phyloP scores from a whole-genome alignment of 2,113 vertebrate species.

The Tyrannus savana region DNA sequence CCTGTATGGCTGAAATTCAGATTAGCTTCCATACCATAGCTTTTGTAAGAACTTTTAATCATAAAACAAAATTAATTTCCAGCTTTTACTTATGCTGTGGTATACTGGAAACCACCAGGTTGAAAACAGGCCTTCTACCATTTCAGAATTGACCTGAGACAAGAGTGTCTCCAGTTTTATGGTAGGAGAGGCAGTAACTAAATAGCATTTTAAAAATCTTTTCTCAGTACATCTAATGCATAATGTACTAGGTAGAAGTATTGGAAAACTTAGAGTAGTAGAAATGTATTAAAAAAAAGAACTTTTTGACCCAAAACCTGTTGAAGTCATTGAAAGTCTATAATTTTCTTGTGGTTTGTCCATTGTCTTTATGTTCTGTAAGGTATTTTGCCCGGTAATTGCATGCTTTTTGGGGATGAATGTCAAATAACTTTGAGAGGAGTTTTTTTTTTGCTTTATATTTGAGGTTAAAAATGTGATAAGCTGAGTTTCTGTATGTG shows the following conservation, averaged over 20 bases:
- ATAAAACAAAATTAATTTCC: neutral
- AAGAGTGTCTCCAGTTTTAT: neutral
- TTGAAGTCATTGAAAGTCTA: neutral
- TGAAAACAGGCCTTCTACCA: neutral
- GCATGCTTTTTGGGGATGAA: neutral
- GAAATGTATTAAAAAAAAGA: neutral
- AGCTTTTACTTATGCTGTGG: neutral
- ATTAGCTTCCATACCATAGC: neutral
- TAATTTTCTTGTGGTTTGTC: neutral
- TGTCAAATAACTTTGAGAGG: neutral
- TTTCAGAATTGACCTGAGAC: neutral
- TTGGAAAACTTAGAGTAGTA: neutral
- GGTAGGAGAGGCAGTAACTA: neutral
- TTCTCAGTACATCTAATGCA: neutral
- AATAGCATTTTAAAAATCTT: neutral
- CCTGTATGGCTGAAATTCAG: neutral
- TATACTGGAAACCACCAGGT: neutral
- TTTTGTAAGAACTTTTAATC: neutral
- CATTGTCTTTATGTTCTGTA: neutral
- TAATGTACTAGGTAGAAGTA: neutral
- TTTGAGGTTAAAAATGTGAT: neutral
- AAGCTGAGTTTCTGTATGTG: neutral
- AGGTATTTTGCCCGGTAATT: neutral
- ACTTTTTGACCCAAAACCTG: neutral
- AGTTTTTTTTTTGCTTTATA: neutral